phyloP scores from a whole-genome alignment of 2,888 invertebrate species.

The Caenorhabditis becei region DNA sequence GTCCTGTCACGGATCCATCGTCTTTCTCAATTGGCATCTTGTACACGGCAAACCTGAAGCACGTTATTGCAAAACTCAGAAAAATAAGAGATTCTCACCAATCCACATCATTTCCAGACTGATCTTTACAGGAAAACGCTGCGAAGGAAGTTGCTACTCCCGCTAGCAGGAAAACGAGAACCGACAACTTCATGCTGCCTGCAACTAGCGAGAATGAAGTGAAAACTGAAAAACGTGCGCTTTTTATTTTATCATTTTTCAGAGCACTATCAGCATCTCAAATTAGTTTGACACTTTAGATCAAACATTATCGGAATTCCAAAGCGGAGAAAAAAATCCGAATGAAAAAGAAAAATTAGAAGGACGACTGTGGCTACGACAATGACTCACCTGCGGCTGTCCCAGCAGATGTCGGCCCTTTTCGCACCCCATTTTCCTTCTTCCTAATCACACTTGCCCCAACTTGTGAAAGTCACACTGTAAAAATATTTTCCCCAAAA shows the following conservation, averaged over 20 bases:
- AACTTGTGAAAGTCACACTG: too few species aligned
- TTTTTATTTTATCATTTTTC: slow-evolving; percentile 40
- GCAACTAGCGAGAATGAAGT: slow-evolving; percentile 33
- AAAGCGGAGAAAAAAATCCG: background rate
- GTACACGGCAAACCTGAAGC: slow-evolving; percentile 73
- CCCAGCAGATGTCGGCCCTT: slow-evolving; percentile 26
- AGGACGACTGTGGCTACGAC: background rate
- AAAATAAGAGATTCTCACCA: slow-evolving; percentile 64
- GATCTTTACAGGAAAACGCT: slow-evolving; percentile 76
- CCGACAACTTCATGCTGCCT: slow-evolving; percentile 18
- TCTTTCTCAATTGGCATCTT: slow-evolving; percentile 75
- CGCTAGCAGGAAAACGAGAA: slow-evolving; percentile 32
- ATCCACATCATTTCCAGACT: slow-evolving; percentile 74
- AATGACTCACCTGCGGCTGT: slow-evolving; percentile 10
- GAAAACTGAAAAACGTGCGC: slow-evolving; percentile 22
- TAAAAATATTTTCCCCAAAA: background rate
- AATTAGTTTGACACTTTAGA: slow-evolving; percentile 31
- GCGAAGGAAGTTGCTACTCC: slow-evolving; percentile 34
- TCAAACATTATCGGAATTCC: slow-evolving; percentile 39
- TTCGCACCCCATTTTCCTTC: too few species aligned
- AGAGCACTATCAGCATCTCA: background rate
- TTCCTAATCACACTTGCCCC: too few species aligned
- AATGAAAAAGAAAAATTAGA: background rate
- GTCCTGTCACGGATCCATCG: slow-evolving; percentile 68
- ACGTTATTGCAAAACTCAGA: background rate